Conservation (phyloP, 2,888 invertebrate genomes). For the Andrena fulva region DNA sequence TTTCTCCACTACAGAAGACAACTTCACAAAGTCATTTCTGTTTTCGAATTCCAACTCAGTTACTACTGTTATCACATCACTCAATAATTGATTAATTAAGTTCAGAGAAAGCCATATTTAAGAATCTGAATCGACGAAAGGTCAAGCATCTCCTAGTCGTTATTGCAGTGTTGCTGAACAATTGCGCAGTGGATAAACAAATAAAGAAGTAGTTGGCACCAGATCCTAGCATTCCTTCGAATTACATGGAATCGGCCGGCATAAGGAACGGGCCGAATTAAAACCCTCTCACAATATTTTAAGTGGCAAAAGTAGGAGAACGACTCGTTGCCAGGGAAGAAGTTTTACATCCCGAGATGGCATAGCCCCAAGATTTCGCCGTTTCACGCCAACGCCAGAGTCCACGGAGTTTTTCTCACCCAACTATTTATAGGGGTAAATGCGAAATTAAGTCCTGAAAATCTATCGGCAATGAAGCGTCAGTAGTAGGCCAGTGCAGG, state of each 20-base stretch:
- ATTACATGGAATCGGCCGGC: conserved; percentile 3
- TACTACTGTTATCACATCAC: too few species aligned
- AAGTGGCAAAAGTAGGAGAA: conserved; percentile 40
- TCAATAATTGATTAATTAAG: too few species aligned
- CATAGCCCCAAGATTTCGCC: conserved; percentile 69
- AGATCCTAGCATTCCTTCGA: background rate
- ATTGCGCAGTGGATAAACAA: background rate
- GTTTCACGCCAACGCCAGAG: conserved; percentile 70
- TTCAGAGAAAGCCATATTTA: too few species aligned
- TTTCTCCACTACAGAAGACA: too few species aligned
- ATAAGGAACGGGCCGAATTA: conserved; percentile 40
- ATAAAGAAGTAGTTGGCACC: background rate
- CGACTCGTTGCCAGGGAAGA: conserved; percentile 66
- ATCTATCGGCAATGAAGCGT: conserved; percentile 54
- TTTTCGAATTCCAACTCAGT: too few species aligned
- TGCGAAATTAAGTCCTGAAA: conserved; percentile 62
- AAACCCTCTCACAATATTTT: conserved; percentile 47
- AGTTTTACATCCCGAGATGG: conserved; percentile 73
- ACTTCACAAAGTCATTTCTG: too few species aligned
- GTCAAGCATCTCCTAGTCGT: background rate
- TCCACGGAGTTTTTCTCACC: conserved; percentile 67
- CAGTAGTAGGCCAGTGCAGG: conserved; percentile 4
- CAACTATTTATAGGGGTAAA: conserved; percentile 66
- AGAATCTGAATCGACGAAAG: too few species aligned
- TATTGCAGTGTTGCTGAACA: background rate